phyloP scores from a whole-genome alignment of 2,888 invertebrate genomes.

The Coelopa pilipes region DNA sequence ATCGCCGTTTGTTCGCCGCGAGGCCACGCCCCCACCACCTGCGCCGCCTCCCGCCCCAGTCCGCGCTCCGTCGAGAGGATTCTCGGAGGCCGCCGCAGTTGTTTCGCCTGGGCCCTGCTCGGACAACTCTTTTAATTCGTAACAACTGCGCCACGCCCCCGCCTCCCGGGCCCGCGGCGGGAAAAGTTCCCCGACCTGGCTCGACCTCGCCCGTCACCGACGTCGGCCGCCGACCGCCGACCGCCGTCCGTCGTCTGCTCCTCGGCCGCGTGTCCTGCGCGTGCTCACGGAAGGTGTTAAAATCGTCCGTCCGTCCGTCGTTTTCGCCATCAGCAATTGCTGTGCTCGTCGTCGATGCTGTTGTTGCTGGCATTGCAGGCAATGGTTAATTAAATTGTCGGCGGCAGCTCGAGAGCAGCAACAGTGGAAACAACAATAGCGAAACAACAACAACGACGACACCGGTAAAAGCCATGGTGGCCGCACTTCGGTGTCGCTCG shows the following conservation, averaged over 20 bases:
- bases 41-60: too few species aligned
- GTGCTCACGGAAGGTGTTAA: slow-evolving; percentile 10
- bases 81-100: too few species aligned
- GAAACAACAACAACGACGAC: too few species aligned
- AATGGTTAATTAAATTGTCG: not conserved
- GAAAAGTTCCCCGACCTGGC: not conserved
- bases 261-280: not conserved
- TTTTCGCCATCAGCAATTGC: not conserved
- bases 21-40: slow-evolving; percentile 21
- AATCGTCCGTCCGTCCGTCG: not conserved
- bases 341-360: not conserved
- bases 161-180: not conserved
- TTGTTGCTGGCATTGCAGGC: not conserved
- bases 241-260: too few species aligned
- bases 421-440: too few species aligned
- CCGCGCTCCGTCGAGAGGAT: too few species aligned
- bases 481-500: too few species aligned
- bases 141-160: not conserved
- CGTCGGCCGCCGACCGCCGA: too few species aligned
- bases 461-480: too few species aligned
- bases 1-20: slow-evolving; percentile 31
- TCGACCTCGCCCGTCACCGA: too few species aligned
- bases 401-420: not conserved
- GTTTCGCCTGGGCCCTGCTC: slow-evolving; percentile 21
- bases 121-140: not conserved